Evolutionary conservation across 2,888 invertebrate species (phyloP), one percentile per base, ranked within the genome.

Genomic region (Apantesis nais): DNA sequence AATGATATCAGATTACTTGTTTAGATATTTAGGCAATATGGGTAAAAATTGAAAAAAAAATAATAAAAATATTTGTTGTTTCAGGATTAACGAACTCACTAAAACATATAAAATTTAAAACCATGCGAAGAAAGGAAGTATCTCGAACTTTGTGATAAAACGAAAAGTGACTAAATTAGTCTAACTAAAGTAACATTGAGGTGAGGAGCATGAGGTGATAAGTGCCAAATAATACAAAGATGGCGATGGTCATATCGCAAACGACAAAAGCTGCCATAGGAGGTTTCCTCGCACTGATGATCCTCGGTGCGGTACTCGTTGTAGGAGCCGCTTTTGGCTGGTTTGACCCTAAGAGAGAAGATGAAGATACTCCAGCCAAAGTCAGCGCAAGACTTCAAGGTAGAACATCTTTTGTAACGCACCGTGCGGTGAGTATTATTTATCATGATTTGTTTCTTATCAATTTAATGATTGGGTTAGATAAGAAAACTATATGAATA

Each of bases 231-330:
- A 75, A 85, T 52, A n/a, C 58, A 60, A 93, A 90, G 80, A 95
- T 95, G 95, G 95, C 95, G 83, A 95, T 95, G 94, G 95, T 94
- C 74, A 93, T 95, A 90, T 95, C 95, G 70, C 94, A 93, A 75
- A 92, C 95, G 77, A 95, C 95, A 67, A 95, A 95, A 84, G 94
- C 92, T 71, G 94, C 93, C 66, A 94, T 95, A 71, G 94, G 91
- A 70, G 94, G 93, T 14, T 92, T 94, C 77, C 78, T 95, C 66
- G 94, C 93, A 16, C 83, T 95, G 81, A 95, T 95, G 94, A 91
- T 94, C 66, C 84, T 95, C 22, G 95, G 94, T 34, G 95, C 94
- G 65, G 94, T 94, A 25, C 74, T 95, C 71, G 93, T 93, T 70
- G 94, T 94, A 2, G 95, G 94, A 0, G 93, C 91, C 2, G 94